Evolutionary conservation across 2,113 vertebrate genomes (phyloP).

Genomic region (Mugil cephalus): DNA sequence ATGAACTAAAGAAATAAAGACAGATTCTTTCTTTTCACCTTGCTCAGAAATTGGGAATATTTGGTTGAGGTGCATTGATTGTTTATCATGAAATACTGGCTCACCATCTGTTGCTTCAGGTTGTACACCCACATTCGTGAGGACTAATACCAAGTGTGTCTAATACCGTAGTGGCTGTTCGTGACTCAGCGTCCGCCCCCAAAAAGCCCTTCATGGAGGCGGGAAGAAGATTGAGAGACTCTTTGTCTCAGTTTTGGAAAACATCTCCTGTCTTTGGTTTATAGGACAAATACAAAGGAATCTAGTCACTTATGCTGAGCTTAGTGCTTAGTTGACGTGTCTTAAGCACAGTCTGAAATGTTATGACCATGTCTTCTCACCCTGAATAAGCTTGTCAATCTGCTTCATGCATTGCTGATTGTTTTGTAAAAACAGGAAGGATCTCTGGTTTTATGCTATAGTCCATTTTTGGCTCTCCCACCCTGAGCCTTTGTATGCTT

Average conservation of each 20-base stretch:
- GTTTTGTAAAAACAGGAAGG: constrained; percentile 26
- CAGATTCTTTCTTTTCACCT: no score
- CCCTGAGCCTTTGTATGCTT: constrained; percentile 22
- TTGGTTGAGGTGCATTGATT: constrained; percentile 17
- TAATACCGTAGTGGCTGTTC: constrained; percentile 49
- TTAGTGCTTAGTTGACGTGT: constrained; percentile 34
- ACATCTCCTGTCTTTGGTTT: constrained; percentile 46
- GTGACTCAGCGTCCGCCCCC: constrained; percentile 70
- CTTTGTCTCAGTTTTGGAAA: constrained; percentile 59
- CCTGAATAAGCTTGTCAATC: constrained; percentile 27
- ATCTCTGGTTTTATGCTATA: constrained; percentile 10
- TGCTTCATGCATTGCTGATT: constrained; percentile 39
- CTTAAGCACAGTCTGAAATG: constrained; percentile 39
- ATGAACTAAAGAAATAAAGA: no score
- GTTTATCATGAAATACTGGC: constrained; percentile 23
- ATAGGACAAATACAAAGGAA: constrained; percentile 17
- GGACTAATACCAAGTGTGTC: constrained; percentile 37
- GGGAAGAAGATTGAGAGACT: constrained; percentile 48
- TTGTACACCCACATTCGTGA: constrained; percentile 30
- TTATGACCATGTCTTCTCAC: constrained; percentile 40
- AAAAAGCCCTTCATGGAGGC: constrained; percentile 42
- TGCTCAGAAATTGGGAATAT: constrained; percentile 6
- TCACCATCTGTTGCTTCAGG: constrained; percentile 11
- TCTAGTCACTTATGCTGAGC: constrained; percentile 23
- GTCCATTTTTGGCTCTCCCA: constrained; percentile 10